These are phyloP conservation scores for Pteria penguin DNA, from an alignment of 2,888 invertebrate species.

Conservation along the genomic window DNA sequence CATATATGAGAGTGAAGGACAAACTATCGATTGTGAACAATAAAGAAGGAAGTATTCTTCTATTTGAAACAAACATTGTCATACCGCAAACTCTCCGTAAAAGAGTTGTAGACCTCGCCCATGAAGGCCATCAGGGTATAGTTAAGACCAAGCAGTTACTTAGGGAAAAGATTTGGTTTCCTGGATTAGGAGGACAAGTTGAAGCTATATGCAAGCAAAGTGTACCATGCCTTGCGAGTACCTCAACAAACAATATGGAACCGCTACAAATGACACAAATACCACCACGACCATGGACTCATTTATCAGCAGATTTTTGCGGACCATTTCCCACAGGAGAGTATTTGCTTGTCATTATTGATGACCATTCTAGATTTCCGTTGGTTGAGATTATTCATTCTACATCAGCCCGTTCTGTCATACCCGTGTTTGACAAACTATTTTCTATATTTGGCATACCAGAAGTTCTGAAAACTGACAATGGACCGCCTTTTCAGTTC, in stretches of 20 bases:
- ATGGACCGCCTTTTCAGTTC: constrained; percentile 48
- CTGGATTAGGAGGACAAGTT: constrained; percentile 20
- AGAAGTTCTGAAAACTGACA: constrained; percentile 45
- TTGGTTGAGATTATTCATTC: constrained; percentile 47
- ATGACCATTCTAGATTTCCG: constrained; percentile 52
- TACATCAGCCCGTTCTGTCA: constrained; percentile 42
- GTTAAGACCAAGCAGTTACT: constrained; percentile 28
- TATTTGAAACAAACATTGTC: constrained; percentile 12
- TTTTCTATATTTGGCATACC: constrained; percentile 48
- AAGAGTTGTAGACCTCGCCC: constrained; percentile 39
- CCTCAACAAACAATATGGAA: constrained; percentile 4
- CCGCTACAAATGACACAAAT: constrained; percentile 43
- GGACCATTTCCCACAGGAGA: constrained; percentile 41
- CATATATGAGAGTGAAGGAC: background rate
- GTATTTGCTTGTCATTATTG: constrained; percentile 51
- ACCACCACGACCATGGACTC: constrained; percentile 40
- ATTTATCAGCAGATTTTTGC: constrained; percentile 42
- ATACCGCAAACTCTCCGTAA: constrained; percentile 32
- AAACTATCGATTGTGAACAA: background rate
- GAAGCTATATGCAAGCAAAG: background rate
- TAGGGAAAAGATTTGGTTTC: constrained; percentile 34
- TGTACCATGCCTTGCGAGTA: constrained; percentile 17
- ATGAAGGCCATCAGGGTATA: constrained; percentile 42
- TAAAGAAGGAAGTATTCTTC: constrained; percentile 3
- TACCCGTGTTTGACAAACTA: constrained; percentile 44